These are phyloP conservation scores for Ciona savignyi DNA, from an alignment of 23 tunicate genomes.

Conservation along the genomic window DNA sequence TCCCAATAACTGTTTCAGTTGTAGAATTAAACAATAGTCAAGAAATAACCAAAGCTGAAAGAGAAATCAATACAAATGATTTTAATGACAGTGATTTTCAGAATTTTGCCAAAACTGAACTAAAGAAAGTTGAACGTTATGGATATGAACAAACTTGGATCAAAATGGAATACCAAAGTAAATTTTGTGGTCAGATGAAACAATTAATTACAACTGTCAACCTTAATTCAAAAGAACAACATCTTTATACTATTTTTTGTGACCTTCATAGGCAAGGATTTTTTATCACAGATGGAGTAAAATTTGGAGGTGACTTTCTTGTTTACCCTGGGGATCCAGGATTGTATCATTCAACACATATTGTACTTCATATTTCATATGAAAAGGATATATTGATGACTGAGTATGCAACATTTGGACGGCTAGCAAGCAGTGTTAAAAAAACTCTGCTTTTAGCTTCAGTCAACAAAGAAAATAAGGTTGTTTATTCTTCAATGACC, in stretches of 20 bases:
- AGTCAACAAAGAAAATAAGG: constrained; percentile 14
- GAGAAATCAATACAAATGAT: neutral
- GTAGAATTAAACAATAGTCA: neutral
- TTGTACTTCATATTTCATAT: constrained; percentile 36
- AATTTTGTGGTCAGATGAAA: neutral
- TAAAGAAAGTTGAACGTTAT: constrained; percentile 30
- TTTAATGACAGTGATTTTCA: constrained; percentile 25
- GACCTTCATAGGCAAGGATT: constrained; percentile 56
- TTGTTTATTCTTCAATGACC: constrained; percentile 54
- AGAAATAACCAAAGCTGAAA: too few species aligned
- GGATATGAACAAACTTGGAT: constrained; percentile 58
- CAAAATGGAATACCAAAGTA: constrained; percentile 16
- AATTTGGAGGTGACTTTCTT: constrained; percentile 81
- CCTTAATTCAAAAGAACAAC: constrained; percentile 15
- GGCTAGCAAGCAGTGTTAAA: constrained; percentile 64
- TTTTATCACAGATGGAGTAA: constrained; percentile 51
- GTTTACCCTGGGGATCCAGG: constrained; percentile 85
- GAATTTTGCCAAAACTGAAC: constrained; percentile 38
- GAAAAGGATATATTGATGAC: constrained; percentile 25
- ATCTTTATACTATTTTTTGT: constrained; percentile 44
- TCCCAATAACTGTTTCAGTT: neutral
- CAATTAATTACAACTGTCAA: neutral
- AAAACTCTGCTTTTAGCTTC: constrained; percentile 57
- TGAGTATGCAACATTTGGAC: constrained; percentile 53
- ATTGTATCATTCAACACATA: constrained; percentile 58